A percentile compares a stretch with the other conserved stretches of the same genome.
These are phyloP conservation scores for Lordiphosa andalusiaca DNA, from an alignment of 2,888 invertebrate species.

Conservation along the genomic window DNA sequence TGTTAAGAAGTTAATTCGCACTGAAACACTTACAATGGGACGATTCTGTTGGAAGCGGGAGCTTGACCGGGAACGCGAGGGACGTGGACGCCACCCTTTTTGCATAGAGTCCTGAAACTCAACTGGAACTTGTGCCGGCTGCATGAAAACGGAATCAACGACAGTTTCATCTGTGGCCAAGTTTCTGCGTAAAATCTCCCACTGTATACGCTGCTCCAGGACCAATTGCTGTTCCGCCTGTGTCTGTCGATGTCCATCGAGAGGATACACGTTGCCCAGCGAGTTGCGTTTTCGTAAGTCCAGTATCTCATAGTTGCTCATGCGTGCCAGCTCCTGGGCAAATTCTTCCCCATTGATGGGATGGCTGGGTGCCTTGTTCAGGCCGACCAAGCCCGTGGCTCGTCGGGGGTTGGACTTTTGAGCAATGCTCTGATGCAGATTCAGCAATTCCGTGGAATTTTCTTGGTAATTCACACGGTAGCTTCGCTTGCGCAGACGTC, in stretches of 20 bases:
- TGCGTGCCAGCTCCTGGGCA: slow-evolving; percentile 65
- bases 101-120: neutral
- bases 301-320: slow-evolving; percentile 74
- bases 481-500: slow-evolving; percentile 11
- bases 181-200: slow-evolving; percentile 53
- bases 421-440: slow-evolving; percentile 36
- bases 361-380: slow-evolving; percentile 63
- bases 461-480: slow-evolving; percentile 8
- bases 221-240: slow-evolving; percentile 32
- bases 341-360: slow-evolving; percentile 75
- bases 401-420: neutral
- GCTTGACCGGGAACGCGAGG: neutral
- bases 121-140: neutral
- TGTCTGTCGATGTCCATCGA: slow-evolving; percentile 34
- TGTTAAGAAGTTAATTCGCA: neutral
- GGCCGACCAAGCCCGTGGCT: slow-evolving; percentile 2
- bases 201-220: slow-evolving; percentile 55
- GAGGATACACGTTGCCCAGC: slow-evolving; percentile 34
- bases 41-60: neutral
- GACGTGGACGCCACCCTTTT: neutral
- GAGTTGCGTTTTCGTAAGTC: slow-evolving; percentile 75
- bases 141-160: neutral
- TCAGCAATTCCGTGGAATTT: slow-evolving; percentile 33
- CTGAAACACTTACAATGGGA: slow-evolving; percentile 12
- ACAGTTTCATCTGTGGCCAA: slow-evolving; percentile 14